Conservation (phyloP, 2,888 invertebrate species). For the Drosophila lacicola region DNA sequence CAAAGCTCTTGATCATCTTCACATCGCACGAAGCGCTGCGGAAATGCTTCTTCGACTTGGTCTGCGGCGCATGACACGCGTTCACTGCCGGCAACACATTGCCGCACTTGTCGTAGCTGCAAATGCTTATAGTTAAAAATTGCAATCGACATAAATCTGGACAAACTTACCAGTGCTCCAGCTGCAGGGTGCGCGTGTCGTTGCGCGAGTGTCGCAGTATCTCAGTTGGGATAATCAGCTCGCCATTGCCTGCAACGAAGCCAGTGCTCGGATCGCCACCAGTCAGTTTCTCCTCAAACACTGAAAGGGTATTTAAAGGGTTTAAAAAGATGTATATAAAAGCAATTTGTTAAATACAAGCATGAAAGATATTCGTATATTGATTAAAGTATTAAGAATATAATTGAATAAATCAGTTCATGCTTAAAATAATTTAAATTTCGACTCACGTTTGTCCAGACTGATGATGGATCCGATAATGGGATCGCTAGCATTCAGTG, state of each 20-base stretch:
- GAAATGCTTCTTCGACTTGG: slow-evolving; percentile 84
- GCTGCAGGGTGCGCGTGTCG: slow-evolving; percentile 88
- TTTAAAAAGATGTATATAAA: too few species aligned
- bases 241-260: slow-evolving; percentile 73
- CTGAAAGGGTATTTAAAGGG: slow-evolving; percentile 85
- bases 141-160: background rate
- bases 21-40: slow-evolving; percentile 85
- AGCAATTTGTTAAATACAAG: too few species aligned
- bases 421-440: background rate
- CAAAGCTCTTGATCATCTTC: slow-evolving; percentile 84
- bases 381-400: too few species aligned
- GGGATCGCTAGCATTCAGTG: slow-evolving; percentile 87
- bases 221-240: slow-evolving; percentile 82
- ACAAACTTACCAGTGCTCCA: slow-evolving; percentile 86
- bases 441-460: slow-evolving; percentile 91
- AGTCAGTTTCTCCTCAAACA: slow-evolving; percentile 90
- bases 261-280: slow-evolving; percentile 85
- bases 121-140: background rate
- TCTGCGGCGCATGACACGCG: slow-evolving; percentile 76
- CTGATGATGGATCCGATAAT: slow-evolving; percentile 93
- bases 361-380: too few species aligned
- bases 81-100: slow-evolving; percentile 69
- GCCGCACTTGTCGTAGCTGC: slow-evolving; percentile 83
- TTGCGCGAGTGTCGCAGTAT: slow-evolving; percentile 86
- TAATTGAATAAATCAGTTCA: background rate